phyloP scores from a whole-genome alignment of 2,113 vertebrate genomes.

The Salminus brasiliensis region DNA sequence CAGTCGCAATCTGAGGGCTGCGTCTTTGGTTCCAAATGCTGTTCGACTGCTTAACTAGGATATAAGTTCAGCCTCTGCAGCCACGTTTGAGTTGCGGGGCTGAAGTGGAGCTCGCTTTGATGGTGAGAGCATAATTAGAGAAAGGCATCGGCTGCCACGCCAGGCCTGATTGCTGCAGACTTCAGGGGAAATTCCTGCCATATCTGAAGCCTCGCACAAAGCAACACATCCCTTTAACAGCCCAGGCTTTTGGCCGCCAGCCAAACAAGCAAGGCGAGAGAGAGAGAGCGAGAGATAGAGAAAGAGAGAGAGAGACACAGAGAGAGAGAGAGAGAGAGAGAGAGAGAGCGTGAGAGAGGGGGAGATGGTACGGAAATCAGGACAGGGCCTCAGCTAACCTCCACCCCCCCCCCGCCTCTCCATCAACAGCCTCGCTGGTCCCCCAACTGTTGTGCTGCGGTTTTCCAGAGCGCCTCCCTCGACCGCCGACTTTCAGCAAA shows the following conservation, averaged over 20 bases:
- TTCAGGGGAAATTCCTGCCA: slow-evolving; percentile 60
- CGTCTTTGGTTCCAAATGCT: slow-evolving; percentile 21
- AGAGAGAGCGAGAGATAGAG: slow-evolving; percentile 62
- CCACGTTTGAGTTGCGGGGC: slow-evolving; percentile 23
- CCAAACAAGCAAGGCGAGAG: slow-evolving; percentile 37
- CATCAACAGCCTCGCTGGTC: background rate
- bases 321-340: slow-evolving; percentile 57
- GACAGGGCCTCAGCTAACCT: slow-evolving; percentile 21
- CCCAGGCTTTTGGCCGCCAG: slow-evolving; percentile 33
- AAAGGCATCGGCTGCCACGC: slow-evolving; percentile 47
- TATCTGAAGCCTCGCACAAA: slow-evolving; percentile 54
- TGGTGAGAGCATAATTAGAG: slow-evolving; percentile 54
- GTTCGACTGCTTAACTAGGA: slow-evolving; percentile 42
- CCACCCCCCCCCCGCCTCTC: background rate
- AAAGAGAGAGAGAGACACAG: slow-evolving; percentile 51
- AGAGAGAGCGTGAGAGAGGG: slow-evolving; percentile 59
- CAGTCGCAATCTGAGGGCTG: slow-evolving; percentile 46
- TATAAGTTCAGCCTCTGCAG: slow-evolving; percentile 28
- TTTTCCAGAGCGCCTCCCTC: slow-evolving; percentile 15
- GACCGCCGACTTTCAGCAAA: background rate
- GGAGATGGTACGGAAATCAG: slow-evolving; percentile 52
- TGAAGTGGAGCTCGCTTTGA: slow-evolving; percentile 40
- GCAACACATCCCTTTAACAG: slow-evolving; percentile 53
- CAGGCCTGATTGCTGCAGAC: slow-evolving; percentile 44
- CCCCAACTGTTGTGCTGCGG: slow-evolving; percentile 6